These are phyloP conservation scores for Rhipidura dahli DNA, from an alignment of 2,113 vertebrate genomes.

Conservation along the genomic window DNA sequence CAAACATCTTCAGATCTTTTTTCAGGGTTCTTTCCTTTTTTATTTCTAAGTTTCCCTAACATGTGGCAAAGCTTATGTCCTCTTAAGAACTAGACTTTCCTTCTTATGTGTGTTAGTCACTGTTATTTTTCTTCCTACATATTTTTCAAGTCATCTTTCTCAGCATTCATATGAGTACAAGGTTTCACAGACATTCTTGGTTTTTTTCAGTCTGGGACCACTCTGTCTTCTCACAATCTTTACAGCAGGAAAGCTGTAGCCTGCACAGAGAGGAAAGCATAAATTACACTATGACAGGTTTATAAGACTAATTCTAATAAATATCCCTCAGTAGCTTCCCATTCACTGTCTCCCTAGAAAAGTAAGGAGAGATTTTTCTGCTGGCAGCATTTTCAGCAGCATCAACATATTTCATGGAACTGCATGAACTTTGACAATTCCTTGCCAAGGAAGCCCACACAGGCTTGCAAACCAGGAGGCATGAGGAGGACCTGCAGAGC, in stretches of 20 bases:
- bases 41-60: neutral
- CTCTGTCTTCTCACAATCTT: conserved; percentile 10
- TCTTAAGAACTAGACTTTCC: conserved; percentile 16
- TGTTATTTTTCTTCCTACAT: conserved; percentile 1
- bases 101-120: neutral
- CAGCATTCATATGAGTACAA: neutral
- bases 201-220: neutral
- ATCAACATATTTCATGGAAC: neutral
- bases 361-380: neutral
- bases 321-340: neutral
- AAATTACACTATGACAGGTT: conserved; percentile 18
- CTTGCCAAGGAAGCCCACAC: neutral
- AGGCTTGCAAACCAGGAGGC: neutral
- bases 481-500: neutral
- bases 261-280: conserved; percentile 15
- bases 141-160: conserved; percentile 10
- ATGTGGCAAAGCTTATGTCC: neutral
- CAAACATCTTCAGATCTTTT: neutral
- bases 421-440: neutral
- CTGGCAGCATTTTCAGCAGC: neutral
- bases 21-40: neutral
- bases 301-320: conserved; percentile 55
- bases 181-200: neutral
- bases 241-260: neutral
- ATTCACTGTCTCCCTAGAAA: neutral